These are phyloP conservation scores for Rotaria sp. DNA, from an alignment of 2,888 invertebrate genomes.

Conservation along the genomic window DNA sequence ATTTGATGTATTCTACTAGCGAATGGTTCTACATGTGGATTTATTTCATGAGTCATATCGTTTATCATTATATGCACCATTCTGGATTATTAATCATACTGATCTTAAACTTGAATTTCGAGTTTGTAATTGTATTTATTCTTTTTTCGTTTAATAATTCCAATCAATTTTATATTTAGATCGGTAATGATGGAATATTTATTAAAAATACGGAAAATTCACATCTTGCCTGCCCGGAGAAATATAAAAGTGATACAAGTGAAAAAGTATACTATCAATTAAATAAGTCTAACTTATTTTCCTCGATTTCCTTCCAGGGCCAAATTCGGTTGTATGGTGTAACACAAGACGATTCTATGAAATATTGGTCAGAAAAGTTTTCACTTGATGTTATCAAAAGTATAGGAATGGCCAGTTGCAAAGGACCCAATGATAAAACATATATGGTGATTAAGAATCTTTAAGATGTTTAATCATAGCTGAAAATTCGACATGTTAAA, in stretches of 20 bases:
- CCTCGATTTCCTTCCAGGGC: neutral
- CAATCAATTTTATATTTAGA: neutral
- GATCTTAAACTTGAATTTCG: conserved; percentile 26
- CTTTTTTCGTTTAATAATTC: neutral
- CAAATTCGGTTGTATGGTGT: neutral
- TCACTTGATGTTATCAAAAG: conserved; percentile 95
- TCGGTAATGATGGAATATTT: neutral
- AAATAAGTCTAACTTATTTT: neutral
- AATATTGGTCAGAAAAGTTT: conserved; percentile 94
- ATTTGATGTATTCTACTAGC: neutral
- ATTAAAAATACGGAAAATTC: neutral
- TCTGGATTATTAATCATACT: conserved; percentile 38
- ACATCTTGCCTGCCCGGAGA: neutral
- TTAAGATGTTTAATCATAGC: too few relatives aligned
- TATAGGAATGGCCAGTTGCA: conserved; percentile 67
- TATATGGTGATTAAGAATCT: conserved; percentile 48
- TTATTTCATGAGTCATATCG: neutral
- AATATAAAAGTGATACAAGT: neutral
- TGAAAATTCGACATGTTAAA: too few relatives aligned
- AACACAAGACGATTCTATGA: conserved; percentile 48
- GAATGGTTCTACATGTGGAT: neutral
- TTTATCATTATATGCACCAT: conserved; percentile 32
- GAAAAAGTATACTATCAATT: neutral
- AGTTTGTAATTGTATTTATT: neutral
- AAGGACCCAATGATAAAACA: conserved; percentile 46